phyloP scores from a whole-genome alignment of 2,797 vertebrate genomes.

The Manis pentadactyla region DNA sequence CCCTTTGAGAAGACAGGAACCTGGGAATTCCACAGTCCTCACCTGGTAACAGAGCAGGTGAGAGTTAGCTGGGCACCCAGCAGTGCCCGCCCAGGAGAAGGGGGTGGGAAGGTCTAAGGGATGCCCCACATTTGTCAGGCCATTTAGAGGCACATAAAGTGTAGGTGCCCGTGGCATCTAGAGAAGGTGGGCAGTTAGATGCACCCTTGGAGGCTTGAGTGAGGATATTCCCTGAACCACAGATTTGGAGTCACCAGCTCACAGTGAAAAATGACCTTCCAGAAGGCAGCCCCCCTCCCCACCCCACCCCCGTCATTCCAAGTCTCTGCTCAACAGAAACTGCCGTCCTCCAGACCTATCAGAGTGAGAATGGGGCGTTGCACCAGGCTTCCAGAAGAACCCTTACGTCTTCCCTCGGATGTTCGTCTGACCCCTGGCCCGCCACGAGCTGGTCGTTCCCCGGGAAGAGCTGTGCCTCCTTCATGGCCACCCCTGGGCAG shows the following conservation, averaged over 20 bases:
- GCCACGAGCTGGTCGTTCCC: not conserved
- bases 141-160: no score
- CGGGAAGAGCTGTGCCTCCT: not conserved
- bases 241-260: not conserved
- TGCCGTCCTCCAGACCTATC: not conserved
- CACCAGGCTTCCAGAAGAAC: not conserved
- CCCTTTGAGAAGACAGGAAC: no score
- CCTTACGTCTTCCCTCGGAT: fast-evolving
- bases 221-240: not conserved
- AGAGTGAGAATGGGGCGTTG: not conserved
- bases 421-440: no score
- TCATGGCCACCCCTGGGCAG: no score
- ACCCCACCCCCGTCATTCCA: not conserved
- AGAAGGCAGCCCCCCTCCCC: not conserved
- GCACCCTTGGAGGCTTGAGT: not conserved
- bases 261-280: not conserved
- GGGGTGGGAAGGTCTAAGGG: not conserved
- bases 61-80: fast-evolving
- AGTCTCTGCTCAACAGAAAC: not conserved
- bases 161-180: fast-evolving
- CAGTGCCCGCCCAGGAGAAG: not conserved
- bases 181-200: not conserved
- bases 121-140: fast-evolving
- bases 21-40: no score
- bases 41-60: no score